Evolutionary conservation across 2,113 vertebrate species (phyloP), one percentile per base, ranked within the genome.

Genomic region (Gymnorhina tibicen): DNA sequence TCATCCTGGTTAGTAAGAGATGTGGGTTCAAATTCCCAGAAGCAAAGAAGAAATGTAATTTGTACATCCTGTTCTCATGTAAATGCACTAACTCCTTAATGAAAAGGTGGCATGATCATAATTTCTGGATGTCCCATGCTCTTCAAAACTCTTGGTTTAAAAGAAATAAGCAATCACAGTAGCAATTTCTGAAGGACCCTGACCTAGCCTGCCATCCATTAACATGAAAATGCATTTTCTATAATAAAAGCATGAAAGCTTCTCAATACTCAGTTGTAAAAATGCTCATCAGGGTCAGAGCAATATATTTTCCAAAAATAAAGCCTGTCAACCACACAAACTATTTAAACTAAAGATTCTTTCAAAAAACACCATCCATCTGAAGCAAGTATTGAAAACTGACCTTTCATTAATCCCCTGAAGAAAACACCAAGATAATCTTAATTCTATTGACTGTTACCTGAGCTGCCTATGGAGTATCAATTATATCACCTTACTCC

Each of bases 371-470:
- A 26, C 28, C 2, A 3, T 62, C 58, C 13, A 63, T 10, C 55
- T 63, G 47, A 91, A 85, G 42, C 17, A 91, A n/a, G 7, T 50
- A 66, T 8, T 89, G 63, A 76, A 87, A 89, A 68, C 1, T 87
- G 41, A 93, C 69, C 52, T 85, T 87, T 75, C 64, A 70, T 67
- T 90, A 86, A 91, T 78, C 53, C 27, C 30, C 33, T 14, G 9
- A 89, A 89, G 35, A 86, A 92, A 96, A 60, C 0, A 1, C 4
- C 27, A 78, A 49, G 60, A 75, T 75, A 84, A 93, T 63, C 80
- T 86, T 92, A 70, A 93, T 89, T 96, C 79, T 55, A 46, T 11
- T 37, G 18, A 55, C 64, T 78, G 89, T 60, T 88, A 97, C 91
- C 86, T 89, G 91, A 97, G 87, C 84, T 79, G 58, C 53, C 84